Evolutionary conservation across 2,797 vertebrate genomes (phyloP), one percentile per base, ranked within the genome.

Genomic region (Silurus lanzhouensis): DNA sequence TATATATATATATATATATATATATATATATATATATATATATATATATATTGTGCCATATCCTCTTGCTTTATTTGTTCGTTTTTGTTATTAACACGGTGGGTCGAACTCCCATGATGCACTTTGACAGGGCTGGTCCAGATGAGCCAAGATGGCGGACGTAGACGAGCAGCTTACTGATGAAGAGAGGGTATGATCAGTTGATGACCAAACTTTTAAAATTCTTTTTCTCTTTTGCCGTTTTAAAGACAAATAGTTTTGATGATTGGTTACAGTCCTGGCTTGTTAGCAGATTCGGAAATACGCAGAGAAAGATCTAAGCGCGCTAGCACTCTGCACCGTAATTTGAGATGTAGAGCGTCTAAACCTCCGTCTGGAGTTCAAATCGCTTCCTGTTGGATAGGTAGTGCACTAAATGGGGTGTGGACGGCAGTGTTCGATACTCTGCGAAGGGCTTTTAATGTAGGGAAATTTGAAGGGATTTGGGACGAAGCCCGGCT

Each of bases 131-230:
- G 87, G 89, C 55, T 87, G 89, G 87, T 86, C 88, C 85, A 87
- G 77, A 87, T 90, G 93, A 95, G 92, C 93, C 95, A 96, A 98
- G 93, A 99, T 99, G 98, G 98, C 97, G 90, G 96, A 98, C 91
- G 94, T 95, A 86, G 97, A 97, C 71, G 97, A 96, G 72, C 95
- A 96, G 92, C 94, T 98, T 91, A 94, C 95, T 90, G 96, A 97
- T 83, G 96, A 97, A 80, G 97, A 98, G 89, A 99, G 97, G 97
- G 98, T 99, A 97, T 89, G 91, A 46, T 82, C 27, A 22, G 86
- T 85, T 68, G 25, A 82, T 86, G 85, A 8, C 48, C 48, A 75
- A 83, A 17, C 25, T 77, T 57, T 60, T 52, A 2, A 31, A 67
- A 31, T 46, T 27, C 52, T 72, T 46, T 22, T 71, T 64, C 0